Percentiles rank a stretch among this genome's conserved stretches.
Conservation (phyloP, 2,113 vertebrate species). For the Campylomormyrus numenius region DNA sequence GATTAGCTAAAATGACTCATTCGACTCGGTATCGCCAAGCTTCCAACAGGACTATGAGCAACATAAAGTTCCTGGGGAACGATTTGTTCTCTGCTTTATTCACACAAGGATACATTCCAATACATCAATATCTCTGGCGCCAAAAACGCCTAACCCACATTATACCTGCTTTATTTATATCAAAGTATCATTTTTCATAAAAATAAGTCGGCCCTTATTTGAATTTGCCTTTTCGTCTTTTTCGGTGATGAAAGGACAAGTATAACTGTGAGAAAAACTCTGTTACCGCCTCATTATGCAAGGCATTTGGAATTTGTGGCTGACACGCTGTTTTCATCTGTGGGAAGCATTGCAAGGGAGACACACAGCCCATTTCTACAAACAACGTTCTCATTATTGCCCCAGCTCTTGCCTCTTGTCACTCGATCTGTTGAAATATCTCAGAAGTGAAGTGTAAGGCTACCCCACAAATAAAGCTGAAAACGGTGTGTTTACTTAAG, state of each 20-base stretch:
- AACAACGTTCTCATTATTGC: constrained; percentile 20
- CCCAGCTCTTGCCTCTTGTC: not conserved
- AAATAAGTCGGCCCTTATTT: not conserved
- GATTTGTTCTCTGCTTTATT: not conserved
- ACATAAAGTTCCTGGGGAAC: not conserved
- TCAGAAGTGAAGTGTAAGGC: not conserved
- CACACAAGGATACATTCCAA: not conserved
- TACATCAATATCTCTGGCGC: not conserved
- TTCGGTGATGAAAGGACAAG: constrained; percentile 3
- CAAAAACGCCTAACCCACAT: not conserved
- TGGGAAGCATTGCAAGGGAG: constrained; percentile 18
- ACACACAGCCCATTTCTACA: not conserved
- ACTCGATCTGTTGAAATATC: constrained; percentile 8
- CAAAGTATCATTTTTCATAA: not conserved
- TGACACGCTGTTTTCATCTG: constrained; percentile 16
- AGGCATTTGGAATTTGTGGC: constrained; percentile 13
- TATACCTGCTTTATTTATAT: not conserved
- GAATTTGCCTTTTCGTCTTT: not conserved
- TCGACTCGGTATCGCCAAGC: not conserved
- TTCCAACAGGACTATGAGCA: not conserved
- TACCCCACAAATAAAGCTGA: not conserved
- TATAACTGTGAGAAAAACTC: not conserved
- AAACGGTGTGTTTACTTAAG: not conserved
- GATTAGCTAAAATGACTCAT: not conserved
- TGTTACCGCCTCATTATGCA: constrained; percentile 10